Evolutionary conservation across 1,140 invertebrate species (phyloP).

Genomic region (Polypedilum pembai): DNA sequence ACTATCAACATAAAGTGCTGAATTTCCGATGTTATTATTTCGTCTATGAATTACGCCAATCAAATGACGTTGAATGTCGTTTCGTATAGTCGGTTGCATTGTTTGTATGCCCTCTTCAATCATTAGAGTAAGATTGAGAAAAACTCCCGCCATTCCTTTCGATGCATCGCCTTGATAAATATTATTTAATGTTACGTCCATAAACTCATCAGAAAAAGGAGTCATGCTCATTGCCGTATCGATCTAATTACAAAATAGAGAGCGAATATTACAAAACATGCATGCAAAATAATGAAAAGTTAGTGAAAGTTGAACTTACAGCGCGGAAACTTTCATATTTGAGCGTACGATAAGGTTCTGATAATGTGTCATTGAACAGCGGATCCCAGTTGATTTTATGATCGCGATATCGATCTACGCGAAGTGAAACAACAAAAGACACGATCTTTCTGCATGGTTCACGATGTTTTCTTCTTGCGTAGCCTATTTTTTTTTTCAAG

Average conservation of each 20-base stretch:
- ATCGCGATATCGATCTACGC: slow-evolving; percentile 77
- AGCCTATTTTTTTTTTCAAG: slow-evolving; percentile 47
- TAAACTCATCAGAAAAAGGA: slow-evolving; percentile 75
- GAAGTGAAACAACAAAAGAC: slow-evolving; percentile 67
- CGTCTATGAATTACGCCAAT: slow-evolving; percentile 72
- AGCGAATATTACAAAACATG: slow-evolving; percentile 30
- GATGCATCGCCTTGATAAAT: slow-evolving; percentile 65
- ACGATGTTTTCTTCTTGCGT: slow-evolving; percentile 65
- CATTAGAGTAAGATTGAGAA: slow-evolving; percentile 74
- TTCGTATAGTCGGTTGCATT: slow-evolving; percentile 55
- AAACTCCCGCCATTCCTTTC: slow-evolving; percentile 61
- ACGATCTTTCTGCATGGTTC: slow-evolving; percentile 74
- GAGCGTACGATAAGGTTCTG: slow-evolving; percentile 71
- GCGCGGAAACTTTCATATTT: slow-evolving; percentile 76
- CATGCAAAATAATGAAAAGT: slow-evolving; percentile 23
- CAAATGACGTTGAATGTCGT: slow-evolving; percentile 72
- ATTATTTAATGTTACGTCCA: slow-evolving; percentile 69
- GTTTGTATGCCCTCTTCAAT: slow-evolving; percentile 66
- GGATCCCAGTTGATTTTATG: slow-evolving; percentile 65
- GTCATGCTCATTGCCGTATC: slow-evolving; percentile 86
- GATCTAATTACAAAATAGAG: slow-evolving; percentile 50
- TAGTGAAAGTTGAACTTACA: slow-evolving; percentile 49
- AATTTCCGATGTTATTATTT: slow-evolving; percentile 79
- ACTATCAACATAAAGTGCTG: slow-evolving; percentile 72
- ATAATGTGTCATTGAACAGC: slow-evolving; percentile 63